These are phyloP conservation scores for Atta cephalotes DNA, from an alignment of 1,140 invertebrate species.

Conservation along the genomic window DNA sequence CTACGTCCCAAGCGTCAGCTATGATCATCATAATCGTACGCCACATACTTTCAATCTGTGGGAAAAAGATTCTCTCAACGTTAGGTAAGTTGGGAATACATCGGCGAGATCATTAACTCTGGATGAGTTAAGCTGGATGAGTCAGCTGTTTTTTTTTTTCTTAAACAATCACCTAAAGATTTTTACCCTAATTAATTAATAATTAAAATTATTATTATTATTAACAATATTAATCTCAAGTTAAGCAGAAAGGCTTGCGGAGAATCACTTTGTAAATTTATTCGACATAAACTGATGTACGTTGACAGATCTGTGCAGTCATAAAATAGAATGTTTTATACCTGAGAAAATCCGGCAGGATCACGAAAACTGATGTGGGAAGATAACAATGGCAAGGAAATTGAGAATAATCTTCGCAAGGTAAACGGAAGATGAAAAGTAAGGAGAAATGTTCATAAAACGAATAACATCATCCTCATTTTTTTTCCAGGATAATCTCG, in stretches of 20 bases:
- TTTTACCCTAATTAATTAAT: too few species aligned
- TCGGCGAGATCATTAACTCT: background rate
- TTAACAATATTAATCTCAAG: too few species aligned
- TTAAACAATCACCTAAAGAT: too few species aligned
- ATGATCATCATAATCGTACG: slow-evolving; percentile 95
- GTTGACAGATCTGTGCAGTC: slow-evolving; percentile 85
- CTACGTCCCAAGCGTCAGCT: slow-evolving; percentile 94
- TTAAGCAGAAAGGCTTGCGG: background rate
- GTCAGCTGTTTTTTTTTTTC: too few species aligned
- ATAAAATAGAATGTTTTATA: slow-evolving; percentile 89
- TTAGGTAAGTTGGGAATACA: slow-evolving; percentile 82
- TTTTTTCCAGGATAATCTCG: slow-evolving; percentile 88
- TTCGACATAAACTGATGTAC: background rate
- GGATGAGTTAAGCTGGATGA: too few species aligned
- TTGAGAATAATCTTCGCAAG: slow-evolving; percentile 90
- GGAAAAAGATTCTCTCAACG: slow-evolving; percentile 90
- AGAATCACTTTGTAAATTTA: background rate
- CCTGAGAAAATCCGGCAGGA: slow-evolving; percentile 92
- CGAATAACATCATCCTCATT: background rate
- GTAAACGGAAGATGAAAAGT: slow-evolving; percentile 82
- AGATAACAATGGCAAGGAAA: slow-evolving; percentile 88
- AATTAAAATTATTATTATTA: too few species aligned
- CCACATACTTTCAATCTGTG: slow-evolving; percentile 87
- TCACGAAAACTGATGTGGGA: slow-evolving; percentile 89
- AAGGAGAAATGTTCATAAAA: background rate